Conservation (phyloP, 1,140 invertebrate genomes). For the Thaumetopoea pityocampa region DNA sequence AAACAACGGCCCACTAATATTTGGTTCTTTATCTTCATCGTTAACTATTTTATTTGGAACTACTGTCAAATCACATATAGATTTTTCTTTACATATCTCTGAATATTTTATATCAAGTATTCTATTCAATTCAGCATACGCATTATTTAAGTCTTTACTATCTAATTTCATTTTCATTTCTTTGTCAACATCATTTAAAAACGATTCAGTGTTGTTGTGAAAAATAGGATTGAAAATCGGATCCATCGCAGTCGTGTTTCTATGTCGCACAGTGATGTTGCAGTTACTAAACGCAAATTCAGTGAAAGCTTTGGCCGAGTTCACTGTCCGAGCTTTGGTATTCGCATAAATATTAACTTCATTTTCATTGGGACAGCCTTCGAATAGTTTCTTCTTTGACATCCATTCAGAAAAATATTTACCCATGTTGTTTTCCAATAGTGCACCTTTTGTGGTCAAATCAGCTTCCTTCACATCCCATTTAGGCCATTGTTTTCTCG, state of each 20-base stretch:
- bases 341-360: slow-evolving; percentile 47
- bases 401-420: slow-evolving; percentile 14
- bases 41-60: slow-evolving; percentile 33
- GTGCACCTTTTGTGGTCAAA: slow-evolving; percentile 11
- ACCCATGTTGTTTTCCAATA: slow-evolving; percentile 11
- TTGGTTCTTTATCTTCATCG: slow-evolving; percentile 39
- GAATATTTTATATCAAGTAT: slow-evolving; percentile 48
- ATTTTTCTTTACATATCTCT: slow-evolving; percentile 30
- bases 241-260: slow-evolving; percentile 36
- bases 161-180: slow-evolving; percentile 43
- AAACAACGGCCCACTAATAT: slow-evolving; percentile 43
- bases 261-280: slow-evolving; percentile 30
- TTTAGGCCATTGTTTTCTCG: slow-evolving; percentile 8
- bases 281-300: slow-evolving; percentile 43
- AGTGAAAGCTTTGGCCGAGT: slow-evolving; percentile 45
- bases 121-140: slow-evolving; percentile 36
- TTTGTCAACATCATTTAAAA: slow-evolving; percentile 28
- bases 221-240: slow-evolving; percentile 50
- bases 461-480: slow-evolving; percentile 1
- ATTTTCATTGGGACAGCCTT: slow-evolving; percentile 33
- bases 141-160: slow-evolving; percentile 27
- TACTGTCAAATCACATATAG: slow-evolving; percentile 38
- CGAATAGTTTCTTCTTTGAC: slow-evolving; percentile 28
- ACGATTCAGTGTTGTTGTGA: slow-evolving; percentile 28
- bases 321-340: slow-evolving; percentile 39